A percentile compares a stretch with the other conserved stretches of the same genome.
Evolutionary conservation across 2,113 vertebrate species (phyloP).

Genomic region (Prochilodus magdalenae): DNA sequence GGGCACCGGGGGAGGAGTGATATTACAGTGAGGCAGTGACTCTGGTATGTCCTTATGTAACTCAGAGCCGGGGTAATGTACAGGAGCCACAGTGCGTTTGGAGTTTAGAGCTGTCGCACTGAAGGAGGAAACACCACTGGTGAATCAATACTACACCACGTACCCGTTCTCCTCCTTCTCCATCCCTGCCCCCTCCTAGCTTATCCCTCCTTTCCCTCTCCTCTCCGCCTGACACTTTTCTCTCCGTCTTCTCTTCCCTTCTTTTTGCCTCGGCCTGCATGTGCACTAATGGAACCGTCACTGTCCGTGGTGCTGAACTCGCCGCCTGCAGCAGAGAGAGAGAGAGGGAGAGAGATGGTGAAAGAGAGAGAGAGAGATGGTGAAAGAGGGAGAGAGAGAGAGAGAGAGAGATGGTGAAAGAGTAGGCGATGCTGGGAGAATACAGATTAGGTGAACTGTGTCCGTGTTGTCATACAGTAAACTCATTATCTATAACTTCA

Average conservation of each 20-base stretch:
- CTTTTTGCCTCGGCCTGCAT: constrained; percentile 44
- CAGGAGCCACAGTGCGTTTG: too few relatives aligned
- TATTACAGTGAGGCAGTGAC: constrained; percentile 2
- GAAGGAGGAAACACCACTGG: neutral
- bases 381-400: too few relatives aligned
- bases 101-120: neutral
- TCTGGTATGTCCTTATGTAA: constrained; percentile 5
- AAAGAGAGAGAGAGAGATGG: too few relatives aligned
- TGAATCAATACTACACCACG: neutral
- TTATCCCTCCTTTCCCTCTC: too few relatives aligned
- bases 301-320: constrained; percentile 7
- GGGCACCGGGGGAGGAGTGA: neutral
- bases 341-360: too few relatives aligned
- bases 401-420: constrained; percentile 57
- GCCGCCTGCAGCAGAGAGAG: neutral
- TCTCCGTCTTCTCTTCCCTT: neutral
- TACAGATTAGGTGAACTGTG: constrained; percentile 26
- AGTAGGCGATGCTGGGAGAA: constrained; percentile 39
- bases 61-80: too few relatives aligned
- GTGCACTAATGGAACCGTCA: neutral
- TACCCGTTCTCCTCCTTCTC: neutral
- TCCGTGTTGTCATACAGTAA: neutral
- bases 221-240: neutral
- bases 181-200: too few relatives aligned
- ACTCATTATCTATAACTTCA: too few relatives aligned